Base-by-base conservation (phyloP, 2,888 invertebrate genomes). In the Lasioglossum lativentre region DNA sequence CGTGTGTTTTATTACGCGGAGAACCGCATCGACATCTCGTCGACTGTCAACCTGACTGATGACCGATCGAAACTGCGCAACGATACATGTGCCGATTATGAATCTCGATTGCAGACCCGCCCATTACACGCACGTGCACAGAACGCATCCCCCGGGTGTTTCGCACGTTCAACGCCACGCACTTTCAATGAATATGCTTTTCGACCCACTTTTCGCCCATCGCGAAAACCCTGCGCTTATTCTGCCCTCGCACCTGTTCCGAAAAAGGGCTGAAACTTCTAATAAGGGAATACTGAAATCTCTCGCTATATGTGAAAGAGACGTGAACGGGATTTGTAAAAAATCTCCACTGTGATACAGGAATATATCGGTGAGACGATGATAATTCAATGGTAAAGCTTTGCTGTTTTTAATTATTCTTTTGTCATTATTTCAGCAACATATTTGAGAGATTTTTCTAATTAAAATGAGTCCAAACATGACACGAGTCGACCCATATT, bases 11-110 rank as follows among this genome's bases (percentile, higher is more conserved):
- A 89, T 89, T 83, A 86, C 85, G 86, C 88, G 80, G 89, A 83
- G 85, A 82, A 88, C 86, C 88, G 88, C 89, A 86, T 85, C 89
- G 89, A 89, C 89, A 84, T 89, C 87, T 87, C 87, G 84, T 86
- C 83, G 81, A 72, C 81, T 84, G 87, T 86, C 87, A 86, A 72
- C 30, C 83, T 87, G 87, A 87, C 84, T 82, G 87, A 87, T 87
- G 87, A 81, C 80, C 80, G 78, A 87, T 87, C 87, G 86, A 86
- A 87, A 84, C 80, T 79, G 80, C 83, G 83, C 80, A 83, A 86
- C 87, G 86, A 87, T 86, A 87, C 87, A 85, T 72, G 72, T 59
- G 86, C 75, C 86, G 86, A 87, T 87, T 87, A 87, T 79, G 86
- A 87, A 78, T 78, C 80, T 73, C 75, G 86, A 86, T 86, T 80